phyloP scores from a whole-genome alignment of 1,140 invertebrate species.

The Brachionus plicatilis region DNA sequence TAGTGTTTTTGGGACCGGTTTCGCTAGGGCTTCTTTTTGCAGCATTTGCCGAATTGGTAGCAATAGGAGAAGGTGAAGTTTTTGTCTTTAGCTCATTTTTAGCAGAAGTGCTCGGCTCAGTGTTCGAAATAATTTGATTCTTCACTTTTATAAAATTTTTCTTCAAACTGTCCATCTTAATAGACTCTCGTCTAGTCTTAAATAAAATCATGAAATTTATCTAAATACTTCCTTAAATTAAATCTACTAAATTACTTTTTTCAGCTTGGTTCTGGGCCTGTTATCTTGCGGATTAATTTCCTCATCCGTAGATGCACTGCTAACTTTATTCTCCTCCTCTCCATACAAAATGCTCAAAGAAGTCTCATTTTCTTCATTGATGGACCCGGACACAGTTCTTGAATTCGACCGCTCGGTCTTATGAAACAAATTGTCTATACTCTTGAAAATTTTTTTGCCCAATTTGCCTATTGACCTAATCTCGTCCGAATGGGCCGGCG shows the following conservation, averaged over 20 bases:
- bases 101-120: not conserved
- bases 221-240: not conserved
- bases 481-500: not conserved
- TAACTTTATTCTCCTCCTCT: not conserved
- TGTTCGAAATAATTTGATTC: not conserved
- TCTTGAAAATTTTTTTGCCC: conserved; percentile 20
- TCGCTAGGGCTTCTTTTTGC: not conserved
- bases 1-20: not conserved
- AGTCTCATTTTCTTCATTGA: conserved; percentile 17
- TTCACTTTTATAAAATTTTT: conserved; percentile 19
- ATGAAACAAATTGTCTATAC: conserved; percentile 21
- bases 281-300: not conserved
- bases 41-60: not conserved
- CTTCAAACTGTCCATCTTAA: conserved; percentile 3
- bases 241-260: not conserved
- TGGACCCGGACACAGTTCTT: not conserved
- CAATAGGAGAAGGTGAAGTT: not conserved
- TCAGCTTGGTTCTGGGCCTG: not conserved
- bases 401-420: not conserved
- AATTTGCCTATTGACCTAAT: not conserved
- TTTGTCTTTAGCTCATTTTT: not conserved
- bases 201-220: not conserved
- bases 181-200: not conserved
- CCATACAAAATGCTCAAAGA: not conserved
- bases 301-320: not conserved